Evolutionary conservation across 2,888 invertebrate genomes (phyloP), one percentile per base, ranked within the genome.

Genomic region (Chesias legatella): DNA sequence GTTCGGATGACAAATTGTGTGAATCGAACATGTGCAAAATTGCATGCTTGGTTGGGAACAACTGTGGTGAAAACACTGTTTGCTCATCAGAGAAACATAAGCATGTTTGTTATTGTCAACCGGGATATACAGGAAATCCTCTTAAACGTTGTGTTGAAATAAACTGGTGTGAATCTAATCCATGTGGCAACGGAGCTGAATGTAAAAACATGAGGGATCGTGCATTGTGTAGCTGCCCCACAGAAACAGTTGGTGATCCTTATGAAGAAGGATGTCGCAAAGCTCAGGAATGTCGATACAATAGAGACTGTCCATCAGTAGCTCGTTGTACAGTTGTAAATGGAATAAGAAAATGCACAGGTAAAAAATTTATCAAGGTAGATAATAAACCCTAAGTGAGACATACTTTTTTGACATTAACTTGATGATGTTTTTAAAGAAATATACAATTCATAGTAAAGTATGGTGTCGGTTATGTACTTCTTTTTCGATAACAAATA

Each of bases 71-170:
- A 35, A 95, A 96, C 74, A 93, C 96, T 0, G 85, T 96, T 25
- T 97, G 97, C 67, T 94, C 95, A 0, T 94, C 95, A 1, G 94
- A 95, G 73, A 92, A 92, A 61, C 96, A 97, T 64, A 90, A 90
- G 48, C 94, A 94, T 71, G 90, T 89, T 27, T 86, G 83, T 67
- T 94, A 94, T 60, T 97, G 97, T 69, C 95, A 95, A 78, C 96
- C 96, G 7, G 96, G 96, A 0, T 96, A 91, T 63, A 94, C 94
- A 0, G 96, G 96, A 1, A 92, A 96, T 73, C 92, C 96, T 1
- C 79, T 90, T 6, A 82, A 79, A 17, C 92, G 92, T 10, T 97
- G 97, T 63, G 81, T 89, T 34, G 80, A 93, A 35, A 92, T 96
- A 36, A 94, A 96, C 77, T 95, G 93, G 74, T 97, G 96, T 65